phyloP scores from a whole-genome alignment of 2,888 invertebrate species.

The Phasia obesa region DNA sequence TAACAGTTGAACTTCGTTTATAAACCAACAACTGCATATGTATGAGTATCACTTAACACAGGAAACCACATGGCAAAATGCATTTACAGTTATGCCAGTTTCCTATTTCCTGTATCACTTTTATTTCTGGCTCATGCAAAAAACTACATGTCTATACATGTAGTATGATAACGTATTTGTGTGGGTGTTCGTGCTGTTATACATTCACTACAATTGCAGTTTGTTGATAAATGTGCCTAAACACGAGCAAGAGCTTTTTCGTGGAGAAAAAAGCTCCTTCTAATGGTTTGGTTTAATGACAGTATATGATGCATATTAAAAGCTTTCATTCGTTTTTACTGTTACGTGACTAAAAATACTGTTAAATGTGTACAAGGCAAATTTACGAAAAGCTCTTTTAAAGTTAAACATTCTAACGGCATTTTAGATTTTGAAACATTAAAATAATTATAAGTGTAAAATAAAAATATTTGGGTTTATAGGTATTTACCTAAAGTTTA shows the following conservation, averaged over 20 bases:
- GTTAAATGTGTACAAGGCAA: constrained; percentile 31
- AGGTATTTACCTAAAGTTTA: too few relatives aligned
- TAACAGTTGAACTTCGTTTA: not conserved
- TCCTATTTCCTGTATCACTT: constrained; percentile 66
- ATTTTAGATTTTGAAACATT: constrained; percentile 18
- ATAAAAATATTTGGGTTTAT: too few relatives aligned
- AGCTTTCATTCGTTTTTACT: constrained; percentile 36
- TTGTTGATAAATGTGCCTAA: constrained; percentile 37
- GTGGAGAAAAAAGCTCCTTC: not conserved
- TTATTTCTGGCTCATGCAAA: constrained; percentile 11
- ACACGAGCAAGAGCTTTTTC: constrained; percentile 54
- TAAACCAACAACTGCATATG: not conserved
- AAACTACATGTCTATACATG: not conserved
- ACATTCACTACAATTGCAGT: not conserved
- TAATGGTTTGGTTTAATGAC: not conserved
- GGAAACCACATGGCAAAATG: constrained; percentile 63
- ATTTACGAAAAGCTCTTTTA: constrained; percentile 29
- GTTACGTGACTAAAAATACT: constrained; percentile 45
- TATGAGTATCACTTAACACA: constrained; percentile 39
- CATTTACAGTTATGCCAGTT: constrained; percentile 66
- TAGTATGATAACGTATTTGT: not conserved
- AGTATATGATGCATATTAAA: not conserved
- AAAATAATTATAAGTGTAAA: too few relatives aligned
- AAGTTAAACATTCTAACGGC: constrained; percentile 41
- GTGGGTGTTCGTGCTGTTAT: not conserved